Percentiles rank a stretch among this genome's conserved stretches.
These are phyloP conservation scores for Tachysurus vachellii DNA, from an alignment of 2,113 vertebrate genomes.

Conservation along the genomic window DNA sequence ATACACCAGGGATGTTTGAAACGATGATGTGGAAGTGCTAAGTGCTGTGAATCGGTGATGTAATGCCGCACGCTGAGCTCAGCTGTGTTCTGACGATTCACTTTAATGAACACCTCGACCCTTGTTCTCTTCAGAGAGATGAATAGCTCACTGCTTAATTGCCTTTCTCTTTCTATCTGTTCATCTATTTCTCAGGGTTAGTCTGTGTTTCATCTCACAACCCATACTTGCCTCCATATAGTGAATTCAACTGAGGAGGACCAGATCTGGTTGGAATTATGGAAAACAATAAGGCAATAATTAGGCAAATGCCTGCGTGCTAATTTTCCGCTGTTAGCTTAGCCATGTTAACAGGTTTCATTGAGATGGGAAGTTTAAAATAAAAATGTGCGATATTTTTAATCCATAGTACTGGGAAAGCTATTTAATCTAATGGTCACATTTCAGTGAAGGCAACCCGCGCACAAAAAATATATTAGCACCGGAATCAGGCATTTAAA, in stretches of 20 bases:
- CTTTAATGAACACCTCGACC: conserved; percentile 22
- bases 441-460: not conserved
- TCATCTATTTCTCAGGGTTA: not conserved
- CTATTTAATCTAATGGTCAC: not conserved
- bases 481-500: not conserved
- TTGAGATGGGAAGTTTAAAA: not conserved
- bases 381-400: not conserved
- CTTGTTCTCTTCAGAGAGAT: conserved; percentile 2
- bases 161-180: not conserved
- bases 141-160: conserved; percentile 11
- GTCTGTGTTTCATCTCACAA: not conserved
- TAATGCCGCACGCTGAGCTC: not conserved
- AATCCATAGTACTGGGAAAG: not conserved
- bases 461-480: not conserved
- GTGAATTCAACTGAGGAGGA: not conserved
- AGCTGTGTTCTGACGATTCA: conserved; percentile 12
- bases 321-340: not conserved
- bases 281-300: not conserved
- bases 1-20: not conserved
- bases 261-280: not conserved
- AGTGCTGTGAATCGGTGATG: not conserved
- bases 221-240: not conserved
- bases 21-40: not conserved
- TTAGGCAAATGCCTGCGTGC: not conserved
- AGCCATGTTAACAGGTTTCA: not conserved